A percentile compares a stretch with the other conserved stretches of the same genome.
These are phyloP conservation scores for Zygogramma bicolorata DNA, from an alignment of 2,888 invertebrate species.

Conservation along the genomic window DNA sequence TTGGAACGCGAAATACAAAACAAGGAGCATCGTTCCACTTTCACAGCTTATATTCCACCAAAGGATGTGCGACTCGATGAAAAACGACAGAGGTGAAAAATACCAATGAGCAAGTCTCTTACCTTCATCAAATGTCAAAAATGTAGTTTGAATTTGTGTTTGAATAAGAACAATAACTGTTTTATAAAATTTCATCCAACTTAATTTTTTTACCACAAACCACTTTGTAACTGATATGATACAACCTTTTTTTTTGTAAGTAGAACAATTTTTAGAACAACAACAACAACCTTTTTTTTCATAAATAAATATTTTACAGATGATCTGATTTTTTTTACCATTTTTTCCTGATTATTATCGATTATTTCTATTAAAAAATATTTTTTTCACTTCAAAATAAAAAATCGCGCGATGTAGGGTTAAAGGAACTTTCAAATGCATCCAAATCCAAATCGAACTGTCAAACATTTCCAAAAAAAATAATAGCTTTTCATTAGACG, in stretches of 20 bases:
- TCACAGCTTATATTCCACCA: not conserved
- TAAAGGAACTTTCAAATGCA: too few relatives aligned
- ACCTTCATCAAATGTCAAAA: not conserved
- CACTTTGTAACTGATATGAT: not conserved
- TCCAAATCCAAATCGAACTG: too few relatives aligned
- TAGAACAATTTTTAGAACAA: too few relatives aligned
- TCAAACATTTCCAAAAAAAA: too few relatives aligned
- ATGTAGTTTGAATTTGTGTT: not conserved
- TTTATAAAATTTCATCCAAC: not conserved
- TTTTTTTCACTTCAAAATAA: too few relatives aligned
- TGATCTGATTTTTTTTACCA: too few relatives aligned
- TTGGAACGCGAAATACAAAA: conserved; percentile 1
- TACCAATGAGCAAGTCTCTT: not conserved
- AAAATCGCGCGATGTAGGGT: too few relatives aligned
- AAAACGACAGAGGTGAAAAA: not conserved
- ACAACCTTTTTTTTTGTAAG: not conserved
- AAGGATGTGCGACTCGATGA: not conserved
- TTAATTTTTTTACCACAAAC: not conserved
- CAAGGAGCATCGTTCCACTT: not conserved
- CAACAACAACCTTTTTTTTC: too few relatives aligned
- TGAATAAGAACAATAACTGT: not conserved
- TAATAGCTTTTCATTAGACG: too few relatives aligned
- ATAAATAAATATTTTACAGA: too few relatives aligned
- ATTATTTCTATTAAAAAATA: too few relatives aligned
- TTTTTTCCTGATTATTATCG: too few relatives aligned